Evolutionary conservation across 2,113 vertebrate genomes (phyloP).

Genomic region (Dissostichus mawsoni): DNA sequence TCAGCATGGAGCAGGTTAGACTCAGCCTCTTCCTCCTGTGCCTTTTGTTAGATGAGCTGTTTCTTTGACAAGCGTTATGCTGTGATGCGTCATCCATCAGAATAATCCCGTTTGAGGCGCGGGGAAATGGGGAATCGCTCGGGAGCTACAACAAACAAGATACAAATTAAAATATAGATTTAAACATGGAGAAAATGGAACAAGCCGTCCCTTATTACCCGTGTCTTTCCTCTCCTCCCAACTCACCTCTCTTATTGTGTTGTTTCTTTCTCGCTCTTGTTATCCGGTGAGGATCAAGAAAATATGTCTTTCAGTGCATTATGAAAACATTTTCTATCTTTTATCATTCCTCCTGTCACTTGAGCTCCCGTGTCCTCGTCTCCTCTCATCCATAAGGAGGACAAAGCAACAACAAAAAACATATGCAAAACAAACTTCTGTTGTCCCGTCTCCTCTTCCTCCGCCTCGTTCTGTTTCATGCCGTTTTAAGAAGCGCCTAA

Average conservation of each 20-base stretch:
- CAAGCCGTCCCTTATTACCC: conserved; percentile 17
- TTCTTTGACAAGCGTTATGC: conserved; percentile 49
- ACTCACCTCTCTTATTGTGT: conserved; percentile 1
- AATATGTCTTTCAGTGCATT: conserved; percentile 40
- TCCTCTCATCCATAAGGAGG: conserved; percentile 8
- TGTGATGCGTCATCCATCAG: conserved; percentile 57
- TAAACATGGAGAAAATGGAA: conserved; percentile 20
- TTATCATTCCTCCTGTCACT: conserved; percentile 20
- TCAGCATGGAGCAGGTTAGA: conserved; percentile 39
- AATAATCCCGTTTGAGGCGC: conserved; percentile 40
- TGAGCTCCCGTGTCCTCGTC: conserved; percentile 2
- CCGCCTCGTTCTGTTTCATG: neutral
- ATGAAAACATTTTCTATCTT: conserved; percentile 38
- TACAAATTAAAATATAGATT: conserved; percentile 54
- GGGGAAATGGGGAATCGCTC: conserved; percentile 6
- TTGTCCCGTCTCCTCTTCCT: neutral
- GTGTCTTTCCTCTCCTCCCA: neutral
- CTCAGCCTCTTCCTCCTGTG: conserved; percentile 8
- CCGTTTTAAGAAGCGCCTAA: conserved; percentile 29
- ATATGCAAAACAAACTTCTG: neutral
- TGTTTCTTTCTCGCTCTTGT: conserved; percentile 6
- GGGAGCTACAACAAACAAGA: conserved; percentile 38
- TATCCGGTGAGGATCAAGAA: conserved; percentile 17
- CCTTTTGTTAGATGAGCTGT: conserved; percentile 45
- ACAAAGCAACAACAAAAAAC: conserved; percentile 7